Evolutionary conservation across 92 coral and sea anemone species (phyloP), one percentile per base, ranked within the genome.

Genomic region (Chrysogorgia sp.): DNA sequence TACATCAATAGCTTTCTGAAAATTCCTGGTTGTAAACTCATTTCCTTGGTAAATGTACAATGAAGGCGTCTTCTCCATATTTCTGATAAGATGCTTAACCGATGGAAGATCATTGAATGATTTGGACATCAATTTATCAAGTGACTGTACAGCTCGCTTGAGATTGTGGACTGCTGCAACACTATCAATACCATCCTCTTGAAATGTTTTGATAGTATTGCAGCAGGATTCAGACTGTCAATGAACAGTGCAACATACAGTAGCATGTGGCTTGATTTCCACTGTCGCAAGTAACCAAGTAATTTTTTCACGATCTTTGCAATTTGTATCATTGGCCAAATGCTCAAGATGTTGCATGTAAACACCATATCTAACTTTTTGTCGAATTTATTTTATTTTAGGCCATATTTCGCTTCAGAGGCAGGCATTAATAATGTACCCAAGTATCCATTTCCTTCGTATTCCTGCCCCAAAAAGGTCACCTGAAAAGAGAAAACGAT

Each of bases 211-310:
- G 93, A 86, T 67, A 86, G 48, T 14, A 58, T 70, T 68, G 80
- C 87, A 24, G 93, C 90, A 41, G 90, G 90, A 62, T 89, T 79
- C 13, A 90, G 86, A 28, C 53, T 62, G 10, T 80, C 77, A 31
- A 80, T 80, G 49, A 67, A 80, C 40, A 80, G 52, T 40, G 74
- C 74, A 66, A 66, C 25, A 40, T 66, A 3, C 40, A 66, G 23
- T 29, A 66, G 85, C 45, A 82, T 77, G 25, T 77, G 48, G 32
- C 88, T 78, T 24, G 63, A 71, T 47, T 87, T 80, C 91, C 88
- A 83, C 58, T 80, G 76, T 29, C 71, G 67, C 0, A 90, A 58
- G 81, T 87, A 86, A 23, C 88, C 90, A n/a, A n/a, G n/a, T n/a
- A n/a, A n/a, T n/a, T n/a, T n/a, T n/a, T n/a, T n/a, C n/a, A n/a